Evolutionary conservation across 23 tunicate genomes (phyloP).

Genomic region (Styela plicata): DNA sequence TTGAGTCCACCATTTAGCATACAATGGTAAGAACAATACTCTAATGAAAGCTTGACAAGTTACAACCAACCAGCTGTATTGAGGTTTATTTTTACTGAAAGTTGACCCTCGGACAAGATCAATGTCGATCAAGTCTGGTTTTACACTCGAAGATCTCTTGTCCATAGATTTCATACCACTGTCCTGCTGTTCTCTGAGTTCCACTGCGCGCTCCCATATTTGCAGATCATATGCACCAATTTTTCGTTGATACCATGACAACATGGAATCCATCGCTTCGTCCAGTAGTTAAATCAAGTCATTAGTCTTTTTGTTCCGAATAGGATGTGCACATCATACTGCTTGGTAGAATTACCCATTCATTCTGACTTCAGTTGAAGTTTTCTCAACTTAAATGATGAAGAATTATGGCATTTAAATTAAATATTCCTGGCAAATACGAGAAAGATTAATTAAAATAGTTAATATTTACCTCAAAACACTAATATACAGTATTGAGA

Average conservation of each 20-base stretch:
- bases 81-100: conserved; percentile 83
- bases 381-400: no score
- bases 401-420: no score
- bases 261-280: conserved; percentile 19
- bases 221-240: conserved; percentile 85
- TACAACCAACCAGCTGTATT: conserved; percentile 32
- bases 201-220: conserved; percentile 95
- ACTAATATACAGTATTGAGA: no score
- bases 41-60: conserved; percentile 38
- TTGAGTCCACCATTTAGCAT: conserved; percentile 65
- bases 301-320: no score
- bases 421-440: no score
- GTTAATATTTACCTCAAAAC: no score
- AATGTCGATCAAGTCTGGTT: conserved; percentile 71
- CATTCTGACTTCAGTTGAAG: no score
- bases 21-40: conserved; percentile 56
- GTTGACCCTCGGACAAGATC: conserved; percentile 91
- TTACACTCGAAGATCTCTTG: conserved; percentile 48
- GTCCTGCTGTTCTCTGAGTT: conserved; percentile 60
- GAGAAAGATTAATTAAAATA: no score
- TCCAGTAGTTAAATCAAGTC: not conserved
- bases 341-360: no score
- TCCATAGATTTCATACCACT: conserved; percentile 40
- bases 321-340: no score
- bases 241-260: conserved; percentile 29